A percentile compares a stretch with the other conserved stretches of the same genome.
phyloP scores from a whole-genome alignment of 2,797 vertebrate species.

The Anabas testudineus region DNA sequence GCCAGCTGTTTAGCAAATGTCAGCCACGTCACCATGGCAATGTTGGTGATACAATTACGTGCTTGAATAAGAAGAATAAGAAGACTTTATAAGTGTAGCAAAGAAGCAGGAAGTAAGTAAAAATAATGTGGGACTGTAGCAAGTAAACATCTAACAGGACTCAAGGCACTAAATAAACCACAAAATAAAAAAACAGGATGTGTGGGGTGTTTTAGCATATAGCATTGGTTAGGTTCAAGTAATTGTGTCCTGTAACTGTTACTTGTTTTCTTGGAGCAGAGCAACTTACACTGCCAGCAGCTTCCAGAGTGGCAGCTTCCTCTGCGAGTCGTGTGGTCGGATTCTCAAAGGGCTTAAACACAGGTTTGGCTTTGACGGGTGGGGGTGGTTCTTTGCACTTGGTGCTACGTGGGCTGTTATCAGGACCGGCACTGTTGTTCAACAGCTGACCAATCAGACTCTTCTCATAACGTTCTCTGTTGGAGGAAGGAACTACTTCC shows the following conservation, averaged over 20 bases:
- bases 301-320: constrained; percentile 58
- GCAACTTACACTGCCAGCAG: constrained; percentile 55
- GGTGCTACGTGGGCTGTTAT: constrained; percentile 74
- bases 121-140: not conserved
- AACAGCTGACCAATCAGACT: constrained; percentile 88
- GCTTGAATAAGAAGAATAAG: constrained; percentile 22
- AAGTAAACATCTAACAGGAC: not conserved
- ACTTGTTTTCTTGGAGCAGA: not conserved
- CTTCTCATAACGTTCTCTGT: constrained; percentile 92
- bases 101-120: constrained; percentile 3
- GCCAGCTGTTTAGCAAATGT: constrained; percentile 62
- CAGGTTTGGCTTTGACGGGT: constrained; percentile 85
- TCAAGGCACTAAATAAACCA: not conserved
- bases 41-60: constrained; percentile 17
- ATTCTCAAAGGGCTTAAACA: constrained; percentile 71
- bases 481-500: constrained; percentile 88
- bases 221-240: no score
- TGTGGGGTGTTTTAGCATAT: not conserved
- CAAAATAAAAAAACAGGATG: not conserved
- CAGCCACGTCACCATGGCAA: constrained; percentile 61
- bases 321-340: constrained; percentile 53
- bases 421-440: constrained; percentile 62
- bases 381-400: constrained; percentile 86
- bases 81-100: not conserved
- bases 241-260: not conserved